Evolutionary conservation across 92 coral and sea anemone genomes (phyloP), one percentile per base, ranked within the genome.

Genomic region (Parazoanthus atlanticus): DNA sequence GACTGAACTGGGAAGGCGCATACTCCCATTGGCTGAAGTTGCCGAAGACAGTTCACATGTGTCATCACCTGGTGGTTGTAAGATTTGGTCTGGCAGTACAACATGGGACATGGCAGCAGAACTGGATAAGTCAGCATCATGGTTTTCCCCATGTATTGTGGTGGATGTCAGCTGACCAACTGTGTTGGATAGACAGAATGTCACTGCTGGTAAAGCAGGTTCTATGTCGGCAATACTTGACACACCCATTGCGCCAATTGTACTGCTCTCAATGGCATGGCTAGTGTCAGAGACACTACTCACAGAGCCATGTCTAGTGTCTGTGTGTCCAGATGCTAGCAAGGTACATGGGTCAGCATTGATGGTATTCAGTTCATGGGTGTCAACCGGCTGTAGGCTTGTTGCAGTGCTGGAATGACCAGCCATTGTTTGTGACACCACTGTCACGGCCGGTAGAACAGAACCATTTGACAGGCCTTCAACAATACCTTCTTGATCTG

Each of bases 11-110:
- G 90, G 85, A 5, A 91, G 66, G 21, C 73, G 88, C 85, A 92
- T 81, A 73, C 79, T 85, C 1, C 28, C 90, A 81, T 69, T 89
- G 9, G 88, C 33, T 40, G 93, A 89, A 34, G 90, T 67, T 0
- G 94, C 78, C 1, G 93, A 90, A 31, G 93, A 81, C 36, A 94
- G 78, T 41, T 88, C 94, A 16, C 90, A 81, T 0, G 95, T 89
- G 40, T 96, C 99, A 30, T 97, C 99, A 11, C 93, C 91, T 33
- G 92, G 96, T 23, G 97, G 88, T 36, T 97, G 99, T 16, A 97
- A 90, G 80, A 97, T 96, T 75, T 97, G 93, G 43, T 97, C 99
- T 5, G 99, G 99, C 36, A 97, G 91, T n/a, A 90, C 94, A 34
- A 95, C 97, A 74, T 94, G 96, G 1, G 98, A 92, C 34, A 93